Evolutionary conservation across 2,797 vertebrate species (phyloP).

Genomic region (Bryconaethiops microstoma): DNA sequence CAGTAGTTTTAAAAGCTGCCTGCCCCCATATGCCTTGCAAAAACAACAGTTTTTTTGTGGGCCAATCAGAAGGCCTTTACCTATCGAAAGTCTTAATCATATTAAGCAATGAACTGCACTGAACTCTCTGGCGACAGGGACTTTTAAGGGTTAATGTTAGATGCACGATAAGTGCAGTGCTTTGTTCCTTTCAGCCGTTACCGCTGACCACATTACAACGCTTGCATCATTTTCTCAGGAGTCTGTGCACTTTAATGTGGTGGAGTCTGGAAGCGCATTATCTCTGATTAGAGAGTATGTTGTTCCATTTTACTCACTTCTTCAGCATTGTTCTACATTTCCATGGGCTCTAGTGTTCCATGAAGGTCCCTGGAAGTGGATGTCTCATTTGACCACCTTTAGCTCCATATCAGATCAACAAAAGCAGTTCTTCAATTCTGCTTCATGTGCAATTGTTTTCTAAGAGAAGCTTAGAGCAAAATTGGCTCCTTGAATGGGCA

Average conservation of each 20-base stretch:
- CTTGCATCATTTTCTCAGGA: constrained; percentile 52
- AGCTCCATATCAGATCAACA: neutral
- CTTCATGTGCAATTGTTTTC: constrained; percentile 30
- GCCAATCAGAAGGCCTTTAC: neutral
- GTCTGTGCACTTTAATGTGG: constrained; percentile 51
- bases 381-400: neutral
- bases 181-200: constrained; percentile 47
- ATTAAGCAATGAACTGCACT: neutral
- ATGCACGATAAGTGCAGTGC: constrained; percentile 55
- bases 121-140: neutral
- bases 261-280: constrained; percentile 39
- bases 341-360: neutral
- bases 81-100: too few relatives aligned
- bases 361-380: neutral
- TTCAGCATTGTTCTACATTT: constrained; percentile 31
- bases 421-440: neutral
- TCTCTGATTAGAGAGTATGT: constrained; percentile 47
- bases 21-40: too few relatives aligned
- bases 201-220: constrained; percentile 52
- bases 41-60: too few relatives aligned
- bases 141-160: constrained; percentile 29
- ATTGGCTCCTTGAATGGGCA: constrained; percentile 15
- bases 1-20: too few relatives aligned
- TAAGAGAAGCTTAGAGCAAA: constrained; percentile 24
- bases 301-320: constrained; percentile 39